Evolutionary conservation across 2,888 invertebrate genomes (phyloP).

Genomic region (Campoletis raptor): DNA sequence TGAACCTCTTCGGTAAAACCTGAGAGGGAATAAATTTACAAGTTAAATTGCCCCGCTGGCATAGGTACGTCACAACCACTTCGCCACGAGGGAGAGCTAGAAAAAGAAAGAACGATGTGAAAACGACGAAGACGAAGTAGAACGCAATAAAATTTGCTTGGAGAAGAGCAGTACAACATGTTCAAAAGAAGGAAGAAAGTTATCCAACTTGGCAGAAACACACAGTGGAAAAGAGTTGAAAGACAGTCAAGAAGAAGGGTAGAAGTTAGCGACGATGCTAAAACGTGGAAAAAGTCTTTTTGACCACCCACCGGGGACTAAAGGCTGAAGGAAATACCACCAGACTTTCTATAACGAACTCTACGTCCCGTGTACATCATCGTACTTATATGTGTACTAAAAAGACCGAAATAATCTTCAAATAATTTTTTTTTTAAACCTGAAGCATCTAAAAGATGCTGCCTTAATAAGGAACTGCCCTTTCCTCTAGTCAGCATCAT

Average conservation of each 20-base stretch:
- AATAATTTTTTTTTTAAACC: neutral
- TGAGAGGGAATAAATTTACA: constrained; percentile 75
- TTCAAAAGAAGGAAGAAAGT: constrained; percentile 56
- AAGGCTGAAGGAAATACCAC: constrained; percentile 1
- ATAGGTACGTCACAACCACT: constrained; percentile 24
- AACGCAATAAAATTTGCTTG: constrained; percentile 49
- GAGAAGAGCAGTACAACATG: constrained; percentile 29
- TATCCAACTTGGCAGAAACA: constrained; percentile 63
- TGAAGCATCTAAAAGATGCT: constrained; percentile 27
- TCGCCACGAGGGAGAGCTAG: constrained; percentile 37
- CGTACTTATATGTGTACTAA: neutral
- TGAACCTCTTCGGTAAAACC: constrained; percentile 52
- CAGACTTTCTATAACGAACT: neutral
- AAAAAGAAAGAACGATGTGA: constrained; percentile 6
- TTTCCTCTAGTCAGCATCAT: neutral
- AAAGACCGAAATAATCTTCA: neutral
- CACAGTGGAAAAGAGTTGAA: constrained; percentile 10
- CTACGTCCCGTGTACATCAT: neutral
- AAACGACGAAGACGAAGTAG: constrained; percentile 37
- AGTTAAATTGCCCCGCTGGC: constrained; percentile 75
- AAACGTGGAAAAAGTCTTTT: constrained; percentile 25
- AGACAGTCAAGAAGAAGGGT: neutral
- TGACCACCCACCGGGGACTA: constrained; percentile 18
- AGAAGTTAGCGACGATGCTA: constrained; percentile 36
- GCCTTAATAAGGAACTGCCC: constrained; percentile 13